Base-by-base conservation (phyloP, 2,113 vertebrate species). In the Sander lucioperca region DNA sequence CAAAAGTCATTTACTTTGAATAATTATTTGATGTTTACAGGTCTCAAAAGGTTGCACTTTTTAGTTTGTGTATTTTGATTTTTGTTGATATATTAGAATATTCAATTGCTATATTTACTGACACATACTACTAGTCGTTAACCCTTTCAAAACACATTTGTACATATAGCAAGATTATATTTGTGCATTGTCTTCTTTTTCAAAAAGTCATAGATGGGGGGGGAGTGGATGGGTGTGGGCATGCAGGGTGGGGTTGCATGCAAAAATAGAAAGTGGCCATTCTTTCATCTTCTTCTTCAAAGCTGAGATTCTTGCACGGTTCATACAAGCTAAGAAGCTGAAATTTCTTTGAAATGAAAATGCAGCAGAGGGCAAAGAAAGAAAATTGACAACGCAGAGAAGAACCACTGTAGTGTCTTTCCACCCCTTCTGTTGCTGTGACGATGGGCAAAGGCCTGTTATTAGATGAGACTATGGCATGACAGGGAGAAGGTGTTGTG, bases 271-370 rank as follows among this genome's bases (percentile, higher is more conserved):
- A 36, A 80, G 56, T 56, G 45, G 12, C 14, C 5, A 50, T 48
- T 74, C 64, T 86, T 68, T 82, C 53, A 74, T 86, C 74, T 71
- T 0, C 58, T 33, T 61, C 75, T 80, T 83, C 64, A 85, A 90
- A 85, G 82, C 63, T 48, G 25, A 18, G 15, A 27, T 33, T 65
- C 63, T 59, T 58, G 58, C 62, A 78, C 18, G 25, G 53, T 74
- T 88, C 67, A 79, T 45, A 13, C 48, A 59, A 51, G 3, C 45
- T 62, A 16, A 39, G 11, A 61, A 36, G 18, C 8, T 58, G n/a
- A 23, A 25, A 43, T 18, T 0, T 51, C 21, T 72, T 68, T 82
- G 69, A 47, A 72, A 71, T 23, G 21, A 62, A 67, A 75, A 78
- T 61, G 54, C 25, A 53, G 8, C 66, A 73, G 33, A 53, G 39